phyloP scores from a whole-genome alignment of 2,888 invertebrate species.

The Heliconius ethilla region DNA sequence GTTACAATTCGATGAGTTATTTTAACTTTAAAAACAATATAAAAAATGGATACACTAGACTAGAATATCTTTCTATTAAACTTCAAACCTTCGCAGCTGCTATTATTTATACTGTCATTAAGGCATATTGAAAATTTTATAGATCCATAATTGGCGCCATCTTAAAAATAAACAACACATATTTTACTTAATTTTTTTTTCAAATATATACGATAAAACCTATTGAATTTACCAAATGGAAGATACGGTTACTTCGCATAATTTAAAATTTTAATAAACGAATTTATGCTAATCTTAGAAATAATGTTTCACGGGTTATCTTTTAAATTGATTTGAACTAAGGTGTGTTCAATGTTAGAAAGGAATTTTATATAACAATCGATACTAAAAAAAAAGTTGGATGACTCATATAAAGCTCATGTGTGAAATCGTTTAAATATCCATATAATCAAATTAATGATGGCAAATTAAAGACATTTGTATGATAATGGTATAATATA shows the following conservation, averaged over 20 bases:
- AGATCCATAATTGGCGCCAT: not conserved
- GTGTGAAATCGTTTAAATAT: not conserved
- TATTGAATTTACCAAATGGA: not conserved
- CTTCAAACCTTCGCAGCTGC: not conserved
- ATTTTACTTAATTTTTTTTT: not conserved
- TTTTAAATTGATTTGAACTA: conserved; percentile 12
- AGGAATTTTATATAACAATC: conserved; percentile 18
- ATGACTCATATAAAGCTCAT: conserved; percentile 6
- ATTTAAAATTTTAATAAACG: conserved; percentile 17
- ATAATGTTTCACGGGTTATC: conserved; percentile 21
- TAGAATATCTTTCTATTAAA: not conserved
- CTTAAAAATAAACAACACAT: not conserved
- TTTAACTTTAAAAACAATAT: no score
- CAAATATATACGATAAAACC: not conserved
- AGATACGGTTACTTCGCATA: conserved; percentile 14
- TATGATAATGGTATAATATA: not conserved
- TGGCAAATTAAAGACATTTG: not conserved
- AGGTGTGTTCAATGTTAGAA: conserved; percentile 19
- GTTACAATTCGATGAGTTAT: no score
- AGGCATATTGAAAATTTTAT: not conserved
- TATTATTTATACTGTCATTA: not conserved
- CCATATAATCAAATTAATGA: conserved; percentile 15
- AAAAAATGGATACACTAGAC: no score
- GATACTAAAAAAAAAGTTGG: conserved; percentile 3
- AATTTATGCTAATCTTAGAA: conserved; percentile 20